These are phyloP conservation scores for Aratinga solstitialis DNA, from an alignment of 2,797 vertebrate species.

Conservation along the genomic window DNA sequence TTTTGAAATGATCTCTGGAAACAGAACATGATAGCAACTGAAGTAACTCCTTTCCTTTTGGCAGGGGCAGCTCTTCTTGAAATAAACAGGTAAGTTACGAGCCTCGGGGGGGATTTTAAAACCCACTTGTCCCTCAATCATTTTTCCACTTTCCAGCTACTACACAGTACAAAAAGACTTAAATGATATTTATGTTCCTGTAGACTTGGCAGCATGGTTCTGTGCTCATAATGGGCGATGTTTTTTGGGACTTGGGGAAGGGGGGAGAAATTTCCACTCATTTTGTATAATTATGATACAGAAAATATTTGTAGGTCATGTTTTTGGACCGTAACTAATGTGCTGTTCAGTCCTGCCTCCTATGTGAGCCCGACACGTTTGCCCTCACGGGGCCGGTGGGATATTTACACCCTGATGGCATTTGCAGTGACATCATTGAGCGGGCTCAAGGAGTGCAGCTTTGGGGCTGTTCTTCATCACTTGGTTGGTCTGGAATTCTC, in stretches of 20 bases:
- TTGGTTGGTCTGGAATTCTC: neutral
- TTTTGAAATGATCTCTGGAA: conserved; percentile 55
- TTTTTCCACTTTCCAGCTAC: conserved; percentile 54
- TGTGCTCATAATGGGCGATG: conserved; percentile 30
- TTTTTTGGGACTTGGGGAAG: neutral
- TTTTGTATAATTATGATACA: conserved; percentile 68
- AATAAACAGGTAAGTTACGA: conserved; percentile 57
- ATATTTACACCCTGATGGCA: conserved; percentile 14
- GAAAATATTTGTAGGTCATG: conserved; percentile 61
- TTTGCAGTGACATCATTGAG: neutral
- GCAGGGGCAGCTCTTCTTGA: conserved; percentile 42
- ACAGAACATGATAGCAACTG: neutral
- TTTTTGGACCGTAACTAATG: conserved; percentile 24
- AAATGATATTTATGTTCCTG: conserved; percentile 40
- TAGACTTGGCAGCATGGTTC: neutral
- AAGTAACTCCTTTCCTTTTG: conserved; percentile 42
- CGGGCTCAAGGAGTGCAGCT: neutral
- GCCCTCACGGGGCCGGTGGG: neutral
- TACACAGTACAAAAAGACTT: conserved; percentile 35
- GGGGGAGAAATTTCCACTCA: conserved; percentile 59
- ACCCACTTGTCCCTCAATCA: conserved; percentile 48
- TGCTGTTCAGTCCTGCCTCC: conserved; percentile 14
- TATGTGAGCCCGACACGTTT: conserved; percentile 39
- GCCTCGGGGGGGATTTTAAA: conserved; percentile 35
- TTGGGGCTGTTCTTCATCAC: conserved; percentile 33